phyloP scores from a whole-genome alignment of 2,797 vertebrate species.

The Chlorospingus flavigularis region DNA sequence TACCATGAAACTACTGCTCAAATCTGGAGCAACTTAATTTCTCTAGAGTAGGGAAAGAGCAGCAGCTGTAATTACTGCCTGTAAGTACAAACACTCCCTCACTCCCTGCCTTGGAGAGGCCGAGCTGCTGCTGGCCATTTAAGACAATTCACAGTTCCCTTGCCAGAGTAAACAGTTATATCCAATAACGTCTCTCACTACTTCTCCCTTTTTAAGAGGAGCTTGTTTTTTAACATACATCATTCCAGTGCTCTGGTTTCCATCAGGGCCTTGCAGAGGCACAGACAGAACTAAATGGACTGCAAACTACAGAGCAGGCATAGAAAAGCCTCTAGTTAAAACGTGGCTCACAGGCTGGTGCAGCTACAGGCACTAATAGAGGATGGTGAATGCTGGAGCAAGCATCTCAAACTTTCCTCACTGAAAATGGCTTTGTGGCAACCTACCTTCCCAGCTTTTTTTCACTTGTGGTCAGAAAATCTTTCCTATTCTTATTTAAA shows the following conservation, averaged over 20 bases:
- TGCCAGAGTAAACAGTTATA: slow-evolving; percentile 2
- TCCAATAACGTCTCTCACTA: neutral
- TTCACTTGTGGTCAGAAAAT: neutral
- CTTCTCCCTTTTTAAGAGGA: neutral
- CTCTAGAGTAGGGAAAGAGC: slow-evolving; percentile 42
- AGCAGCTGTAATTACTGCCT: slow-evolving; percentile 54
- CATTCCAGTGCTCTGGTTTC: neutral
- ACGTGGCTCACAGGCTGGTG: neutral
- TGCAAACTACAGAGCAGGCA: neutral
- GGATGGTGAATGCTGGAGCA: neutral
- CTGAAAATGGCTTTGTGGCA: neutral
- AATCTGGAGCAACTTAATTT: slow-evolving; percentile 48
- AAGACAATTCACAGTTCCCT: slow-evolving; percentile 43
- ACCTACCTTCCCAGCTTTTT: neutral
- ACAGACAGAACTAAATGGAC: neutral
- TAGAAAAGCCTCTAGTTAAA: neutral
- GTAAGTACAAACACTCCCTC: slow-evolving; percentile 14
- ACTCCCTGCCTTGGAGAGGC: neutral
- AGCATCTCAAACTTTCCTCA: fast-evolving
- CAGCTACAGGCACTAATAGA: neutral
- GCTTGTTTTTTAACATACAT: neutral
- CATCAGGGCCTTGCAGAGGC: neutral
- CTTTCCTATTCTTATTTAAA: neutral
- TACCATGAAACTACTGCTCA: neutral
- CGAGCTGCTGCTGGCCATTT: slow-evolving; percentile 27